A percentile compares a stretch with the other conserved stretches of the same genome.
These are phyloP conservation scores for Drosophila sproati DNA, from an alignment of 1,140 invertebrate genomes.

Conservation along the genomic window DNA sequence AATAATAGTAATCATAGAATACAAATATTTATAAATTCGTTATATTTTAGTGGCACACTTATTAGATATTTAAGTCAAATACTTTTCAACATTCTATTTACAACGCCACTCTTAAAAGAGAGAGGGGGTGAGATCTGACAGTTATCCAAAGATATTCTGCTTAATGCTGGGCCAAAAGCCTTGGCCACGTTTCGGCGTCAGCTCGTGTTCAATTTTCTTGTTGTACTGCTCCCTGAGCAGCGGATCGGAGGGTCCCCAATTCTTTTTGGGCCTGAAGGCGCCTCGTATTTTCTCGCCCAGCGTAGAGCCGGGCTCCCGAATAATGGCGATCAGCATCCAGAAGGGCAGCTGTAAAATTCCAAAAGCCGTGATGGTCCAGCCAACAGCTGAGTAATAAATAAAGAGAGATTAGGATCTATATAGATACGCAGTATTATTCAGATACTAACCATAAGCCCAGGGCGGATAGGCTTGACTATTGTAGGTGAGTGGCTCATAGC, in stretches of 20 bases:
- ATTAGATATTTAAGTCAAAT: constrained; percentile 35
- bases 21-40: not conserved
- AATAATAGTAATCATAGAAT: too few relatives aligned
- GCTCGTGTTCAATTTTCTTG: constrained; percentile 70
- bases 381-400: constrained; percentile 80
- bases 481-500: constrained; percentile 86
- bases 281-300: constrained; percentile 84
- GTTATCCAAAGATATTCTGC: constrained; percentile 69
- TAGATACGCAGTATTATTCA: not conserved
- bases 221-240: constrained; percentile 75
- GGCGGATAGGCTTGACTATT: constrained; percentile 84
- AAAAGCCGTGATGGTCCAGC: constrained; percentile 86
- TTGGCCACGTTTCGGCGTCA: constrained; percentile 45
- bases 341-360: constrained; percentile 87
- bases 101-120: not conserved
- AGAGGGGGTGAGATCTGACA: constrained; percentile 7
- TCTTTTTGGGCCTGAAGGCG: constrained; percentile 84
- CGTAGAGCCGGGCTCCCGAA: constrained; percentile 80
- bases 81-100: constrained; percentile 12
- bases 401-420: not conserved
- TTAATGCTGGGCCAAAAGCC: constrained; percentile 72
- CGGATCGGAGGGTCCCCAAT: constrained; percentile 86
- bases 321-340: constrained; percentile 86
- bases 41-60: constrained; percentile 67
- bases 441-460: constrained; percentile 85